A percentile compares a stretch with the other conserved stretches of the same genome.
Conservation (phyloP, 2,888 invertebrate species). For the Stratiomys singularior region DNA sequence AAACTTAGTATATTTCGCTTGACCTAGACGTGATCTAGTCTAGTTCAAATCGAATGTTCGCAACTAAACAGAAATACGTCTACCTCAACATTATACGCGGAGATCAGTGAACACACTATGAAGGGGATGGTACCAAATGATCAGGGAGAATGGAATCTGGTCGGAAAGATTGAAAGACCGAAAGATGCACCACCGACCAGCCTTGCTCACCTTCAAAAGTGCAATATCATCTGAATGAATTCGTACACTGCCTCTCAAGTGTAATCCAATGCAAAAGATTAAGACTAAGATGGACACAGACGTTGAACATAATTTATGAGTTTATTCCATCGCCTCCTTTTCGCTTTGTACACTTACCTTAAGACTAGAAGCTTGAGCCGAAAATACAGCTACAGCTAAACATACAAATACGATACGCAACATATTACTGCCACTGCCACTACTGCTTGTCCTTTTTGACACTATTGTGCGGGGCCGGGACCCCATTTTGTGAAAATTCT, state of each 20-base stretch:
- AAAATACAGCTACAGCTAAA: slow-evolving; percentile 29
- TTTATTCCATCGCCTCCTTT: no score
- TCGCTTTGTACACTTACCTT: slow-evolving; percentile 28
- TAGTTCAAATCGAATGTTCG: no score
- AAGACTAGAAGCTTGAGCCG: slow-evolving; percentile 11
- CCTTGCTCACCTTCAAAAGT: slow-evolving; percentile 28
- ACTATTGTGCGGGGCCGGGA: slow-evolving; percentile 13
- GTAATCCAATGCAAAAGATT: no score
- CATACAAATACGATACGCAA: slow-evolving; percentile 25
- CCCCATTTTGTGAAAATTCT: slow-evolving; percentile 31
- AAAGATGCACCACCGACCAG: slow-evolving; percentile 2
- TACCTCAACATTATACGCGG: background rate
- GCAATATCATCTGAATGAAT: slow-evolving; percentile 13
- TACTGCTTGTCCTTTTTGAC: slow-evolving; percentile 26
- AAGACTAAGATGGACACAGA: no score
- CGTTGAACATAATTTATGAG: no score
- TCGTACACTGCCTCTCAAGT: background rate
- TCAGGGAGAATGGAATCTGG: background rate
- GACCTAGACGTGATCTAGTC: slow-evolving; percentile 19
- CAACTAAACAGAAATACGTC: no score
- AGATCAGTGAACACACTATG: background rate
- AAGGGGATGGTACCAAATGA: background rate
- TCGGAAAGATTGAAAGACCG: background rate
- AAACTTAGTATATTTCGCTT: background rate
- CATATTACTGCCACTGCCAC: slow-evolving; percentile 31